Conservation (phyloP, 2,888 invertebrate species). For the Brenthis daphne region DNA sequence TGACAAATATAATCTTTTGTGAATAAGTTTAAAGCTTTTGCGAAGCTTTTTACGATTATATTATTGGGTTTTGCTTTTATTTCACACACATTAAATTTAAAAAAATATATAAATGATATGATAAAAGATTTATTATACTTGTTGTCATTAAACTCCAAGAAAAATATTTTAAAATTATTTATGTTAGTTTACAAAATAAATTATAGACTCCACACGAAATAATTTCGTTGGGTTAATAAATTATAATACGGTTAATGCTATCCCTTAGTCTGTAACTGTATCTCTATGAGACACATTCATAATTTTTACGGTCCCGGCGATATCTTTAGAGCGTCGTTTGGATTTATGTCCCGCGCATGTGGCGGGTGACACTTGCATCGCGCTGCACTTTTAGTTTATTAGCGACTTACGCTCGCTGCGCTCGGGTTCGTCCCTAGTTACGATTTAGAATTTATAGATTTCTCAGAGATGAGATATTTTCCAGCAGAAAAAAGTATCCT, state of each 20-base stretch:
- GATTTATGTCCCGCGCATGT: conserved; percentile 15
- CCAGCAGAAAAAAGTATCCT: no score
- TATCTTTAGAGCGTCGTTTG: conserved; percentile 18
- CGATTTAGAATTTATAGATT: no score
- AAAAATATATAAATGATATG: not conserved
- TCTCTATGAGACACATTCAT: conserved; percentile 19
- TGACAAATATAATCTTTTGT: no score
- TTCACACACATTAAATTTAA: no score
- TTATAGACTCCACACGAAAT: conserved; percentile 7
- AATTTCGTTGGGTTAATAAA: conserved; percentile 14
- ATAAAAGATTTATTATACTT: not conserved
- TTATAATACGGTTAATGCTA: conserved; percentile 14
- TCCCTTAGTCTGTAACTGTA: not conserved
- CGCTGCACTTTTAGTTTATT: not conserved
- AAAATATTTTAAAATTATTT: not conserved
- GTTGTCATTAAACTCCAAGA: not conserved
- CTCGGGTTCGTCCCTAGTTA: no score
- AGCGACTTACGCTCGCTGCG: no score
- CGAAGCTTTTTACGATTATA: no score
- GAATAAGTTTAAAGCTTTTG: no score
- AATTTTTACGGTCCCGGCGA: conserved; percentile 11
- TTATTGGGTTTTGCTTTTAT: no score
- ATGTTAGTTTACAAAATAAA: conserved; percentile 11
- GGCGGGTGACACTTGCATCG: conserved; percentile 1
- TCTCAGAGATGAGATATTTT: no score